Evolutionary conservation across 2,113 vertebrate species (phyloP), one percentile per base, ranked within the genome.

Genomic region (Puma concolor): DNA sequence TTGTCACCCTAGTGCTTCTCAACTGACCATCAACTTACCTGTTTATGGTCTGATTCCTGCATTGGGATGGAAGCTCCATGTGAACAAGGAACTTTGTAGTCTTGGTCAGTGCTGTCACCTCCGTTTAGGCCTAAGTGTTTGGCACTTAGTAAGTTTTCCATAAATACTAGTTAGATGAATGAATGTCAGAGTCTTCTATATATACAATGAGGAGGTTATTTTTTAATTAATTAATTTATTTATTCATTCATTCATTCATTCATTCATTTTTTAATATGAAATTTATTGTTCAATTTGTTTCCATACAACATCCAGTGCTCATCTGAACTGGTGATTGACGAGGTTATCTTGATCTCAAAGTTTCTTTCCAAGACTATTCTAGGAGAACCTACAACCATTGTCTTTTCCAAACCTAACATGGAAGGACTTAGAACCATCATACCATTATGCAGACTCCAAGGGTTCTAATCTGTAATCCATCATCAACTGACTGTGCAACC

Each of bases 1-100:
- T 0, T 9, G 27, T 7, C 82, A 36, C 4, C 27, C 57, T n/a
- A 31, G 2, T 1, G 4, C 19, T n/a, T 23, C n/a, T 29, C 9
- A 15, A 38, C 0, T 36, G 19, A 50, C n/a, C 15, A 44, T 17
- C 36, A 44, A 90, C 38, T 84, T 31, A 12, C 12, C 64, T n/a
- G 31, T n/a, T 36, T 29, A 76, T 31, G 9, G 3, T 27, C 60
- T 66, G 81, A 17, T 31, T 12, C 41, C 36, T 63, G 29, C 14
- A 52, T 44, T 33, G 11, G 14, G 38, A 41, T 10, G 5, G 25
- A 16, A 29, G 14, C 7, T 79, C 15, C 19, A 2, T 33, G 10
- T 21, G 6, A 25, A 16, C 33, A 60, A 29, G 10, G 31, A n/a
- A 12, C 9, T 21, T 33, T 52, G 17, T 9, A 36, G 52, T 29